Percentiles rank a stretch among this genome's conserved stretches.
phyloP scores from a whole-genome alignment of 2,113 vertebrate genomes.

The Balaeniceps rex region DNA sequence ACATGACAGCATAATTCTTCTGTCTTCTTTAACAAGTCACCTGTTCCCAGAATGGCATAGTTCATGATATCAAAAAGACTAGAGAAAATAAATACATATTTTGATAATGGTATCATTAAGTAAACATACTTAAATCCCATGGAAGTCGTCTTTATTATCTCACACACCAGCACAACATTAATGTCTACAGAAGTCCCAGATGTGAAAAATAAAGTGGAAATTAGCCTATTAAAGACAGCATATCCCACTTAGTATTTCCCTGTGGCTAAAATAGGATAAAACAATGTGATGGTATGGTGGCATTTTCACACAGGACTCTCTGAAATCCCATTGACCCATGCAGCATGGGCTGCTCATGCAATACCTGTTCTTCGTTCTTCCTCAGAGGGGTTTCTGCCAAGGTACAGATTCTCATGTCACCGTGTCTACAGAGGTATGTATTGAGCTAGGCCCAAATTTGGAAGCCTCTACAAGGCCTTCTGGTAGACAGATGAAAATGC shows the following conservation, averaged over 20 bases:
- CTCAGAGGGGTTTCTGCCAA: background rate
- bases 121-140: background rate
- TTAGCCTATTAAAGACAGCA: background rate
- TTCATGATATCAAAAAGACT: background rate
- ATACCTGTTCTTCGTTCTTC: background rate
- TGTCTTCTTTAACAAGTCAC: background rate
- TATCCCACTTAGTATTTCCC: background rate
- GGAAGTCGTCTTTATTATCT: background rate
- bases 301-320: background rate
- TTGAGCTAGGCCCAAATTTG: background rate
- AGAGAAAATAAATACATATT: background rate
- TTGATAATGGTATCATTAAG: background rate
- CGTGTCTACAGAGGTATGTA: background rate
- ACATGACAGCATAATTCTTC: background rate
- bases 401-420: background rate
- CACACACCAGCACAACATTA: background rate
- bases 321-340: background rate
- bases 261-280: background rate
- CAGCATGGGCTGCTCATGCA: background rate
- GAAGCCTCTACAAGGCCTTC: background rate
- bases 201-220: background rate
- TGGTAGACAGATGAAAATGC: background rate
- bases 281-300: background rate
- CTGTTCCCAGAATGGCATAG: background rate
- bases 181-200: background rate